Evolutionary conservation across 2,888 invertebrate species (phyloP).

Genomic region (Silvanus unidentatus): DNA sequence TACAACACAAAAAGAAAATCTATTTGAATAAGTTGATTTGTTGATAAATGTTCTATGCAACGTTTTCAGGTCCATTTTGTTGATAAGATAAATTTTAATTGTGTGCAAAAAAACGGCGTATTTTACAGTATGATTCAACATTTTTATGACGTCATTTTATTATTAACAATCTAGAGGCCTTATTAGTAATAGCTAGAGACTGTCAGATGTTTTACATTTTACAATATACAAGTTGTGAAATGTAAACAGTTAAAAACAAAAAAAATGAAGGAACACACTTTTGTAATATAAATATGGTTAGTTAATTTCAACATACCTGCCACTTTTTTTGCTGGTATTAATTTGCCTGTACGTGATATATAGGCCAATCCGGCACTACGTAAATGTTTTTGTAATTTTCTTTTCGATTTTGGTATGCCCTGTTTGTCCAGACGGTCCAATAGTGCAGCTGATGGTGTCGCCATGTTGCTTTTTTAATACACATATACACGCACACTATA

Average conservation of each 20-base stretch:
- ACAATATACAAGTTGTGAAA: background rate
- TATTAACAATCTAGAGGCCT: slow-evolving; percentile 4
- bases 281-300: slow-evolving; percentile 36
- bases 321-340: slow-evolving; percentile 48
- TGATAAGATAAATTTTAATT: background rate
- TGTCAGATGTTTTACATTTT: slow-evolving; percentile 7
- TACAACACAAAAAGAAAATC: background rate
- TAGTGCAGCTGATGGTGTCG: slow-evolving; percentile 44
- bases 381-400: slow-evolving; percentile 47
- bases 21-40: too few species aligned
- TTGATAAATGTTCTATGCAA: too few species aligned
- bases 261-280: slow-evolving; percentile 29
- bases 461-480: slow-evolving; percentile 34
- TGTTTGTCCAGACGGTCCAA: slow-evolving; percentile 40
- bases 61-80: too few species aligned
- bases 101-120: slow-evolving; percentile 19
- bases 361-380: slow-evolving; percentile 48
- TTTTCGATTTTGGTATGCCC: slow-evolving; percentile 44
- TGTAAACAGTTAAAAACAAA: slow-evolving; percentile 6
- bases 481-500: background rate
- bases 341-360: slow-evolving; percentile 48
- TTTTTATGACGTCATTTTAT: slow-evolving; percentile 16
- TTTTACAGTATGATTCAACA: slow-evolving; percentile 26
- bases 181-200: slow-evolving; percentile 1
- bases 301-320: slow-evolving; percentile 40